These are phyloP conservation scores for Nannoperca australis DNA, from an alignment of 2,797 vertebrate genomes.

Conservation along the genomic window DNA sequence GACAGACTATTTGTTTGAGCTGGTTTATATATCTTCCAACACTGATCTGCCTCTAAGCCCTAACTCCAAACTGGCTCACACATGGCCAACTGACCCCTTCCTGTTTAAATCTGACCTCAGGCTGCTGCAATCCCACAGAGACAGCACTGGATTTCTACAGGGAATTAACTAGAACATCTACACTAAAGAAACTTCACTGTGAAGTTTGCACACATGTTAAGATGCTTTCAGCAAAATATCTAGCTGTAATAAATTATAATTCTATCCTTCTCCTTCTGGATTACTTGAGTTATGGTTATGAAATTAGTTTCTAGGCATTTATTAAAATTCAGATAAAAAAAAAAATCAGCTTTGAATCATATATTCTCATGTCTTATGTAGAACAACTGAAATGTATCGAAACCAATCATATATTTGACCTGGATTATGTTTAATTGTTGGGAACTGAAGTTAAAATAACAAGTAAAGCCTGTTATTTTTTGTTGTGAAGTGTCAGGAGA, in stretches of 20 bases:
- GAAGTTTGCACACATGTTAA: not conserved
- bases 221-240: not conserved
- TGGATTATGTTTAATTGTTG: not conserved
- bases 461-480: conserved; percentile 36
- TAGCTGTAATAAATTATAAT: not conserved
- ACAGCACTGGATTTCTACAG: conserved; percentile 19
- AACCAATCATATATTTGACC: not conserved
- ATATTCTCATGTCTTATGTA: not conserved
- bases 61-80: conserved; percentile 57
- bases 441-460: not conserved
- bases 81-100: conserved; percentile 58
- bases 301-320: not conserved
- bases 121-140: conserved; percentile 54
- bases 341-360: not conserved
- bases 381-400: not conserved
- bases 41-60: conserved; percentile 75
- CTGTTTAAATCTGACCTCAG: conserved; percentile 75
- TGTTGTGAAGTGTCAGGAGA: conserved; percentile 11
- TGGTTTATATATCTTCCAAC: conserved; percentile 74
- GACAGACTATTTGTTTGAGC: conserved; percentile 60
- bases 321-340: not conserved
- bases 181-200: not conserved
- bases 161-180: conserved; percentile 32
- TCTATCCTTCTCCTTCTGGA: fast-evolving
- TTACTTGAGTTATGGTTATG: not conserved